These are phyloP conservation scores for Xestia c-nigrum DNA, from an alignment of 2,888 invertebrate genomes.

Conservation along the genomic window DNA sequence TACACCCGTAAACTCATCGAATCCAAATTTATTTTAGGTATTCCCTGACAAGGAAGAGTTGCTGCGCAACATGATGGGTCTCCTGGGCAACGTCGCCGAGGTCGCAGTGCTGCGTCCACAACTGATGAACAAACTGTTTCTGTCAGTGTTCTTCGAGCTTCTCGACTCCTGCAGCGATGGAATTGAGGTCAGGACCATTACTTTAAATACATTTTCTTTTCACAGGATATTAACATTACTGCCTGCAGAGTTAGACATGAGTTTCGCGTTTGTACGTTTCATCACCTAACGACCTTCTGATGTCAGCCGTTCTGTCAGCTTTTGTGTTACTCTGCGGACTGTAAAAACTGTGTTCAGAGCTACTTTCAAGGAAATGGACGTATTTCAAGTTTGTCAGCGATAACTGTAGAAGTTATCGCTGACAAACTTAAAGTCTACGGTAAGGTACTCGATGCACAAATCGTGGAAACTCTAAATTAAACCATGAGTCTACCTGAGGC, in stretches of 20 bases:
- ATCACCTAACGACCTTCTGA: background rate
- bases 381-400: background rate
- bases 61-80: constrained; percentile 99
- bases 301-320: background rate
- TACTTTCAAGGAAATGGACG: background rate
- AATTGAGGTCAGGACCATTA: constrained; percentile 93
- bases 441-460: background rate
- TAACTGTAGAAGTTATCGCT: background rate
- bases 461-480: background rate
- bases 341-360: background rate
- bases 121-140: constrained; percentile 96
- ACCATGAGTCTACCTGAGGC: background rate
- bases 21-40: constrained; percentile 88
- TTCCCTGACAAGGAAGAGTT: constrained; percentile 97
- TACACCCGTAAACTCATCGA: background rate
- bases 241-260: background rate
- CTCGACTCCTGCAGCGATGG: constrained; percentile 97
- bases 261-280: background rate
- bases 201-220: background rate
- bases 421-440: background rate
- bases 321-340: constrained; percentile 1
- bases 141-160: constrained; percentile 96
- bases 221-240: background rate
- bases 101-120: constrained; percentile 95
- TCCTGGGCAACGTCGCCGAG: constrained; percentile 98